These are phyloP conservation scores for Montipora foliosa DNA, from an alignment of 64 coral and sea anemone species.

Conservation along the genomic window DNA sequence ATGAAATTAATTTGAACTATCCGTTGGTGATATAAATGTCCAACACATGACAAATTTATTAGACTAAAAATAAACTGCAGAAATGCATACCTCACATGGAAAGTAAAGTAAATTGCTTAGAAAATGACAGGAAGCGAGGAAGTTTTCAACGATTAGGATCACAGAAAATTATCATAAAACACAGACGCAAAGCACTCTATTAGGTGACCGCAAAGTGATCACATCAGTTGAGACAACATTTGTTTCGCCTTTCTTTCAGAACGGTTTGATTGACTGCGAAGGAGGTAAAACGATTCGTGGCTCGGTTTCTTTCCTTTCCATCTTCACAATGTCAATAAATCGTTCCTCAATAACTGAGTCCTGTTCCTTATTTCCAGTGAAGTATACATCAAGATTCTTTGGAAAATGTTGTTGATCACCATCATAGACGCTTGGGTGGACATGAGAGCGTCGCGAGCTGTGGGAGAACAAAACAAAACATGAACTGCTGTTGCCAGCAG, in stretches of 20 bases:
- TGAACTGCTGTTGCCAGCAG: conserved; percentile 27
- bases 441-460: conserved; percentile 58
- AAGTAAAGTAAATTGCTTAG: too few relatives aligned
- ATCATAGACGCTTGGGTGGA: conserved; percentile 83
- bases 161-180: background rate
- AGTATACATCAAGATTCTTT: conserved; percentile 79
- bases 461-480: conserved; percentile 67
- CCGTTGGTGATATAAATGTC: too few relatives aligned
- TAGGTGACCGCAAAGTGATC: background rate
- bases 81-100: too few relatives aligned
- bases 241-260: background rate
- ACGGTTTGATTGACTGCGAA: background rate
- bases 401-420: conserved; percentile 89
- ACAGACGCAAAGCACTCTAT: background rate
- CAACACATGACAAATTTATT: too few relatives aligned
- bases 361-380: conserved; percentile 55
- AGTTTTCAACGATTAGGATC: background rate
- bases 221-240: background rate
- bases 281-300: background rate
- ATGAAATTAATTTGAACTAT: too few relatives aligned
- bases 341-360: conserved; percentile 51
- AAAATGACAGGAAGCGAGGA: background rate
- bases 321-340: conserved; percentile 44
- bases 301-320: conserved; percentile 36
- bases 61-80: too few relatives aligned